A percentile compares a stretch with the other conserved stretches of the same genome.
phyloP scores from a whole-genome alignment of 2,888 invertebrate genomes.

The Sinotaia quadrata region DNA sequence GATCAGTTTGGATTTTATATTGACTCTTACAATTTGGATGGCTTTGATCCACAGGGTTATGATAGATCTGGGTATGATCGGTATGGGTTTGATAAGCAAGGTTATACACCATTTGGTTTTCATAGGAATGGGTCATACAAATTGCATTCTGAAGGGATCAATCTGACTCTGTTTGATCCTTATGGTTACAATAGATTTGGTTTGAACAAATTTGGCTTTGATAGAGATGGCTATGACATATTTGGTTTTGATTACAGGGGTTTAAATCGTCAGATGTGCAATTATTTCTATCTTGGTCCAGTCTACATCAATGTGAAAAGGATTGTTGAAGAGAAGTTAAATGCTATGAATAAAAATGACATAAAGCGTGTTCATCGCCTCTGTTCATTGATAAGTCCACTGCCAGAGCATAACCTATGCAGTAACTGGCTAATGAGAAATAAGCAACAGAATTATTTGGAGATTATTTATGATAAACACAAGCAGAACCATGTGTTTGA shows the following conservation, averaged over 20 bases:
- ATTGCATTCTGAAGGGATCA: slow-evolving; percentile 29
- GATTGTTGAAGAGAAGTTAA: slow-evolving; percentile 53
- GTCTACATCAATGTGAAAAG: slow-evolving; percentile 63
- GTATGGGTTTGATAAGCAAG: slow-evolving; percentile 65
- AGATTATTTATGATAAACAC: slow-evolving; percentile 46
- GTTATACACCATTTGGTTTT: slow-evolving; percentile 60
- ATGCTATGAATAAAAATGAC: slow-evolving; percentile 44
- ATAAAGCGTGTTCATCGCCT: slow-evolving; percentile 52
- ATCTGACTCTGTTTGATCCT: slow-evolving; percentile 45
- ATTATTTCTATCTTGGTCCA: slow-evolving; percentile 64
- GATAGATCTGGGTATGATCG: slow-evolving; percentile 66
- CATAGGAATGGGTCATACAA: slow-evolving; percentile 52
- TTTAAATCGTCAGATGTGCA: slow-evolving; percentile 60
- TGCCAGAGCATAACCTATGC: slow-evolving; percentile 49
- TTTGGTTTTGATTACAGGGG: slow-evolving; percentile 67
- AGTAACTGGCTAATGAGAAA: slow-evolving; percentile 56
- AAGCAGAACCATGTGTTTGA: slow-evolving; percentile 40
- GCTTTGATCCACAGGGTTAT: slow-evolving; percentile 64
- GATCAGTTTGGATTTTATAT: slow-evolving; percentile 61
- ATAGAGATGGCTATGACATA: slow-evolving; percentile 64
- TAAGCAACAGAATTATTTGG: slow-evolving; percentile 47
- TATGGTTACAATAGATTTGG: slow-evolving; percentile 64
- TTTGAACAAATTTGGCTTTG: slow-evolving; percentile 62
- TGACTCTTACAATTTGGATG: slow-evolving; percentile 66
- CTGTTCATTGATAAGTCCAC: slow-evolving; percentile 51